These are phyloP conservation scores for Neosilurus hyrtlii DNA, from an alignment of 2,797 vertebrate genomes.

Conservation along the genomic window DNA sequence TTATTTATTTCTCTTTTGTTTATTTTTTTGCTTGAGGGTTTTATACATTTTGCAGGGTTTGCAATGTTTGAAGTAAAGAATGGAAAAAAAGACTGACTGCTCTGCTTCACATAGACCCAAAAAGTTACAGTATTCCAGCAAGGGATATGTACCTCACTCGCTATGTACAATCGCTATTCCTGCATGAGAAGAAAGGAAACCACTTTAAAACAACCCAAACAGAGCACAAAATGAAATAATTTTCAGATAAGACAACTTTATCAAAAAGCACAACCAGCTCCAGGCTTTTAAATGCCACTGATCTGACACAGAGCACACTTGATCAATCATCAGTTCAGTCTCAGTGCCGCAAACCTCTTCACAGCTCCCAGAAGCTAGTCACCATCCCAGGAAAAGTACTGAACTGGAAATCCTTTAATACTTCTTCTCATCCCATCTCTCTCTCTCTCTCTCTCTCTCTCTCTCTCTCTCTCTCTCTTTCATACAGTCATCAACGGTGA, in stretches of 20 bases:
- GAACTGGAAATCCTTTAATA: neutral
- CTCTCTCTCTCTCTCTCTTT: neutral
- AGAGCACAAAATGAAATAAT: neutral
- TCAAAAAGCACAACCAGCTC: neutral
- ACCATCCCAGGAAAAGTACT: neutral
- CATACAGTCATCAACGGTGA: slow-evolving; percentile 38
- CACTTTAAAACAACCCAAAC: neutral
- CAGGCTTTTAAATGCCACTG: slow-evolving; percentile 7
- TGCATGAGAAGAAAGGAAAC: neutral
- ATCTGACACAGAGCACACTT: neutral
- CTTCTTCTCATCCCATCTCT: neutral
- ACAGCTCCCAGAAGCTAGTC: neutral
- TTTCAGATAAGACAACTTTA: neutral
- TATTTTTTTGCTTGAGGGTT: too few relatives aligned
- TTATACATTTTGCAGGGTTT: neutral
- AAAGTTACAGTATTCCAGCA: neutral
- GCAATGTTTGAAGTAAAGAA: neutral
- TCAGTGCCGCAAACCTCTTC: neutral
- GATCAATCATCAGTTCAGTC: neutral
- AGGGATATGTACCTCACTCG: neutral
- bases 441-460: neutral
- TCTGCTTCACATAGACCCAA: neutral
- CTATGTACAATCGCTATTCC: neutral
- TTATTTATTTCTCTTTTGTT: neutral
- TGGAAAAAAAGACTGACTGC: neutral